Evolutionary conservation across 2,888 invertebrate genomes (phyloP).

Genomic region (Tenthredo mesomela): DNA sequence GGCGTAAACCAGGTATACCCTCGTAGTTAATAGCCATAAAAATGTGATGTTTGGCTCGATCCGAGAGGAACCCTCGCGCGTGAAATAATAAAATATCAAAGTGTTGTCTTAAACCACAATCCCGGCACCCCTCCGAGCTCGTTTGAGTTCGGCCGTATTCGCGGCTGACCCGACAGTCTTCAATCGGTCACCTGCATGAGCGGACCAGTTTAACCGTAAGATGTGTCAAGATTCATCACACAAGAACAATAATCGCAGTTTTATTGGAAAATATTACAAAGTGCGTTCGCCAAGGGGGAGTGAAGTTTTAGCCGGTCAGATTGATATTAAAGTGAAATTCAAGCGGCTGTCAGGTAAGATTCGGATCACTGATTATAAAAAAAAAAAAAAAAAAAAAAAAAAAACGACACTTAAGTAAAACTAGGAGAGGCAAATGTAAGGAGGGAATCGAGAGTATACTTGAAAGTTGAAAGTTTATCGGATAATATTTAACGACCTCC

Average conservation of each 20-base stretch:
- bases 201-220: constrained; percentile 62
- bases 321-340: constrained; percentile 63
- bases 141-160: constrained; percentile 66
- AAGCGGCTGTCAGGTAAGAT: constrained; percentile 65
- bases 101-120: constrained; percentile 56
- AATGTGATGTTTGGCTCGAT: constrained; percentile 19
- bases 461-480: background rate
- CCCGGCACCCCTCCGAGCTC: constrained; percentile 60
- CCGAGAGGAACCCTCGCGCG: background rate
- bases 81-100: constrained; percentile 7
- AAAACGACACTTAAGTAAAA: background rate
- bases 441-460: constrained; percentile 12
- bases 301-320: constrained; percentile 57
- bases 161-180: constrained; percentile 66
- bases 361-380: constrained; percentile 11
- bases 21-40: background rate
- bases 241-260: constrained; percentile 60
- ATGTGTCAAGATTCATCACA: constrained; percentile 65
- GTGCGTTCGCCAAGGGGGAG: constrained; percentile 55
- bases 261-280: constrained; percentile 57
- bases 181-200: constrained; percentile 66
- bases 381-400: too few species aligned
- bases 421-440: background rate
- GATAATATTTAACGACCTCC: background rate
- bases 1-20: background rate